Evolutionary conservation across 1,140 invertebrate genomes (phyloP).

Genomic region (Popillia japonica): DNA sequence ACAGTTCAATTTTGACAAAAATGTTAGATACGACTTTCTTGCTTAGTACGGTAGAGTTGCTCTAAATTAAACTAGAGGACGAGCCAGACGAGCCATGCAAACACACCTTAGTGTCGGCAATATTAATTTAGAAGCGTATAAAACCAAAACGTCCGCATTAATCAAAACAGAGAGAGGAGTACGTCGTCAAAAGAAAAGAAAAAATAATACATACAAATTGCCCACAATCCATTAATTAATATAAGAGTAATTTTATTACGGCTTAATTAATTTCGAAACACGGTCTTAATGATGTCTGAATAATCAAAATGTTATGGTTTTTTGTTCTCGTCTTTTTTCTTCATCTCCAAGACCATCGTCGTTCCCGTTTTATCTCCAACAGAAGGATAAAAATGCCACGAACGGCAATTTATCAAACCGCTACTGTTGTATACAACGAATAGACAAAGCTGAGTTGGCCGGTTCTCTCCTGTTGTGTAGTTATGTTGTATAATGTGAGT

Average conservation of each 20-base stretch:
- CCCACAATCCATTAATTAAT: constrained; percentile 2
- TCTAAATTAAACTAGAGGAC: too few species aligned
- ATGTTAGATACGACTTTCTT: too few species aligned
- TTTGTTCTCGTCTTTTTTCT: background rate
- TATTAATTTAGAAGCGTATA: background rate
- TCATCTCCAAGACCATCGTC: background rate
- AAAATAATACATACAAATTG: background rate
- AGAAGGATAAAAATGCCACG: background rate
- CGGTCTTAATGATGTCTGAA: constrained; percentile 1
- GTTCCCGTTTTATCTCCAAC: background rate
- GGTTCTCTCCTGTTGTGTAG: background rate
- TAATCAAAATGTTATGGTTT: constrained; percentile 13
- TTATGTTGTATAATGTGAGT: background rate
- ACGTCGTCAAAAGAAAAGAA: background rate
- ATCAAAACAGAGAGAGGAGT: background rate
- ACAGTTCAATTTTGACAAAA: too few species aligned
- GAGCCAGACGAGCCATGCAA: background rate
- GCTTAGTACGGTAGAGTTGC: too few species aligned
- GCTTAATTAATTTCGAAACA: constrained; percentile 15
- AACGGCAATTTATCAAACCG: constrained; percentile 6
- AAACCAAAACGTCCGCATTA: background rate
- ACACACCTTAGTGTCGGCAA: background rate
- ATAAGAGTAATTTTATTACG: background rate
- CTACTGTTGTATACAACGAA: background rate
- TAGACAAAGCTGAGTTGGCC: background rate